A percentile compares a stretch with the other conserved stretches of the same genome.
These are phyloP conservation scores for Enteromius afrohamiltoni DNA, from an alignment of 2,797 vertebrate genomes.

Conservation along the genomic window DNA sequence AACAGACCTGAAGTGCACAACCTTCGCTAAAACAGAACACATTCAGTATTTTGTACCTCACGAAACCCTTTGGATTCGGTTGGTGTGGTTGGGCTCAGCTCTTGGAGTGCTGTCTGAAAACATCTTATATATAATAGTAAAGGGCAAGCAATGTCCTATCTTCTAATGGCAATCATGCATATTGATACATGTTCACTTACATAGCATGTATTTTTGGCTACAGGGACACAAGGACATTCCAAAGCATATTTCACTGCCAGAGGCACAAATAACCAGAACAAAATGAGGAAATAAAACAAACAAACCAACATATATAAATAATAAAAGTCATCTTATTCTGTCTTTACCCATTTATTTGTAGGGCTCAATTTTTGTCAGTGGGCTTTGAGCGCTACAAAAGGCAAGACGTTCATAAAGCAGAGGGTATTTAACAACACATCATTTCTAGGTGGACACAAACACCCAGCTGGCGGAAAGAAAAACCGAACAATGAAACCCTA, in stretches of 20 bases:
- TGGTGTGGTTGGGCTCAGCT: conserved; percentile 50
- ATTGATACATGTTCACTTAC: conserved; percentile 64
- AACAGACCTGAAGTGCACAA: conserved; percentile 52
- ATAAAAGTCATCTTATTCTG: conserved; percentile 45
- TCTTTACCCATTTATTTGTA: conserved; percentile 42
- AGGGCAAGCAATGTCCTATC: conserved; percentile 65
- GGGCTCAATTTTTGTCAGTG: conserved; percentile 60
- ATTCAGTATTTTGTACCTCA: conserved; percentile 44
- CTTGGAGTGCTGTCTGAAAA: conserved; percentile 56
- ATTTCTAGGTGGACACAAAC: conserved; percentile 20
- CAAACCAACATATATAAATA: conserved; percentile 40
- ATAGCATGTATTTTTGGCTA: conserved; percentile 63
- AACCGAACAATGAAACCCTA: conserved; percentile 31
- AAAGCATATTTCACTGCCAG: conserved; percentile 61
- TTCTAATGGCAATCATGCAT: conserved; percentile 65
- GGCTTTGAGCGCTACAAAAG: conserved; percentile 59
- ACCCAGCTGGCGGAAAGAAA: conserved; percentile 20
- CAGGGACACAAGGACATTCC: conserved; percentile 65
- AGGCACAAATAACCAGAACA: conserved; percentile 57
- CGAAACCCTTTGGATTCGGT: conserved; percentile 40
- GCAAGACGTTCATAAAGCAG: conserved; percentile 41
- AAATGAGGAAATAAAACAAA: conserved; percentile 25
- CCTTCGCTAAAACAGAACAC: conserved; percentile 39
- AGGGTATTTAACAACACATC: conserved; percentile 40
- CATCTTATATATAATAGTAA: conserved; percentile 59